Evolutionary conservation across 2,888 invertebrate species (phyloP), one percentile per base, ranked within the genome.

Genomic region (Helobdella robusta): DNA sequence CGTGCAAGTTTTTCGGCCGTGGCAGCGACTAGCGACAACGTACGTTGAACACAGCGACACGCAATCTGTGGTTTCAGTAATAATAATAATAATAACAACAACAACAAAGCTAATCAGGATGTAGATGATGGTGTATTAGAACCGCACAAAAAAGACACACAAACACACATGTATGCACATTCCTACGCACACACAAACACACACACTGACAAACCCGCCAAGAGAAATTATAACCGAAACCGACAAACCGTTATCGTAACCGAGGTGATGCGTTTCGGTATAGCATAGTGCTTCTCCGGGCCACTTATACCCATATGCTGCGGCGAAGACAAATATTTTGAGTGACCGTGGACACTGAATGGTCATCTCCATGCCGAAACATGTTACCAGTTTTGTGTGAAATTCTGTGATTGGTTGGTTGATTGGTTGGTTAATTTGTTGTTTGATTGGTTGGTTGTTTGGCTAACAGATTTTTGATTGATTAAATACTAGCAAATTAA

Each of bases 271-370:
- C n/a, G n/a, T 44, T 25, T 25, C 18, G 32, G 30, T 6, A 8
- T 25, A 48, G 34, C 62, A 62, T 34, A 50, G 48, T 23, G 18
- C 20, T 28, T 62, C 62, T 30, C 62, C 62, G 32, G 62, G 62
- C 25, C n/a, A 62, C 1, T 3, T 46, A 50, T 48, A 62, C 18
- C 62, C 62, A 34, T 62, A 62, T 3, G 28, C 34, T 25, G 62
- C 46, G 23, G 46, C 25, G 32, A 50, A 28, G 34, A 62, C 34
- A 50, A 62, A 34, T 1, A 62, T 28, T 18, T 32, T 25, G 44
- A 50, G 34, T 25, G 50, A 20, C 20, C 32, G 20, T 3, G 62
- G 62, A n/a, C 62, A 62, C 18, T 48, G 32, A 20, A 62, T n/a
- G 18, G 18, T 5, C 48, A 62, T 11, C 50, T 48, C 32, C 1